Evolutionary conservation across 2,797 vertebrate species (phyloP), one percentile per base, ranked within the genome.

Genomic region (Gobionotothen gibberifrons): DNA sequence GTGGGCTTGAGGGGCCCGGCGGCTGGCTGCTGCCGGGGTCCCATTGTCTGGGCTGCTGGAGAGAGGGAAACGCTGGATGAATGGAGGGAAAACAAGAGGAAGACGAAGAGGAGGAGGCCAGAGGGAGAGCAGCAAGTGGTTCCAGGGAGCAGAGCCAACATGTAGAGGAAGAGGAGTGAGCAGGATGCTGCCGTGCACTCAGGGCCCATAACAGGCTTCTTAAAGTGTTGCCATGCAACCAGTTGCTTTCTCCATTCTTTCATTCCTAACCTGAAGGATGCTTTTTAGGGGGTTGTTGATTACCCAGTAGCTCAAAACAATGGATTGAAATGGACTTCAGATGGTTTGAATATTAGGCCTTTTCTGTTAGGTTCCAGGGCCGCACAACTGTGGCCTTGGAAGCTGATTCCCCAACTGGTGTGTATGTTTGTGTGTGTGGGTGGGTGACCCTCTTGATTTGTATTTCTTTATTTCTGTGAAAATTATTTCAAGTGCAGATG

Each of bases 21-120:
- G 83, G 89, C 86, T 92, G 87, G 83, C 89, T 87, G 79, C 81
- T 86, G 83, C 79, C 67, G 5, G 22, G 82, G 67, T 79, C 77
- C 88, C 77, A 89, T 93, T 92, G 92, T 93, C 89, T 91, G 74
- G 72, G 81, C 87, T 72, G 59, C 79, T 89, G 83, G 74, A 88
- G 81, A 83, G 83, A 77, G 76, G 87, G 72, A 81, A 86, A 83
- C 21, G 69, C 82, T 76, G 81, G 74, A 76, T 74, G 70, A 87
- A 84, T 83, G 81, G 81, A 64, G 36, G 71, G 60, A 79, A 72
- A 85, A 90, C 78, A 90, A 89, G 85, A 91, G 86, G 60, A 74
- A 79, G 80, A 84, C 52, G 55, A 68, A 72, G 60, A 83, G 68
- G 75, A 87, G 83, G 72, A 87, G 79, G 83, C 79, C 62, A 79